Evolutionary conservation across 2,888 invertebrate species (phyloP), one percentile per base, ranked within the genome.

Genomic region (Caenorhabditis sp.): DNA sequence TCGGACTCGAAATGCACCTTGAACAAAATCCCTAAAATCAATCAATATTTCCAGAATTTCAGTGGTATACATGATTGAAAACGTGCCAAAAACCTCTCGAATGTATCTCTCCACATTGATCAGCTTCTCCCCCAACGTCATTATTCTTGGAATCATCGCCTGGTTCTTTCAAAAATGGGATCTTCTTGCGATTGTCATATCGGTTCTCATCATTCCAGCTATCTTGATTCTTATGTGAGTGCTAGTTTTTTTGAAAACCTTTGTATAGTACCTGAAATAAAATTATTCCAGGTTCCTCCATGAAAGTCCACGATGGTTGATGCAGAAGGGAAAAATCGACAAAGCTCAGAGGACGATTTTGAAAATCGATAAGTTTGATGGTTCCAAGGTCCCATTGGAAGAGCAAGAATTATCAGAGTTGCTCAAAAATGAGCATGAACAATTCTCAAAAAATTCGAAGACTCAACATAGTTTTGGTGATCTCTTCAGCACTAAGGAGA

Each of bases 111-210:
- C 68, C 17, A 74, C 74, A n/a, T 43, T 74, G 3, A 74, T 74
- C 25, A 70, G 70, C 49, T 74, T 62, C 54, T 68, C 68, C 12
- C 74, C 74, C 20, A 74, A 74, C 58, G 74, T 74, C 0, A 70
- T 74, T 21, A 38, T 74, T 1, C 63, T 74, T n/a, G 74, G 80
- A 23, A 53, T 78, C 8, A 69, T 84, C 8, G 84, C 84, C 1
- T 84, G 70, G 53, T 53, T 71, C 25, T 69, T 78, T 14, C 71
- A 68, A 59, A 68, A 81, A 58, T 84, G 84, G 84, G 58, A 76
- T 21, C 56, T 36, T 7, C 59, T 84, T 58, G 71, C 80, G 4
- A 63, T 73, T 10, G 73, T 63, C 10, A 74, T 78, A 10, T 72
- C 78, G 2, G 56, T 74, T 52, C 56, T 83, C 54, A 76, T 76